A percentile compares a stretch with the other conserved stretches of the same genome.
Conservation (phyloP, 2,797 vertebrate species). For the Chelon auratus region DNA sequence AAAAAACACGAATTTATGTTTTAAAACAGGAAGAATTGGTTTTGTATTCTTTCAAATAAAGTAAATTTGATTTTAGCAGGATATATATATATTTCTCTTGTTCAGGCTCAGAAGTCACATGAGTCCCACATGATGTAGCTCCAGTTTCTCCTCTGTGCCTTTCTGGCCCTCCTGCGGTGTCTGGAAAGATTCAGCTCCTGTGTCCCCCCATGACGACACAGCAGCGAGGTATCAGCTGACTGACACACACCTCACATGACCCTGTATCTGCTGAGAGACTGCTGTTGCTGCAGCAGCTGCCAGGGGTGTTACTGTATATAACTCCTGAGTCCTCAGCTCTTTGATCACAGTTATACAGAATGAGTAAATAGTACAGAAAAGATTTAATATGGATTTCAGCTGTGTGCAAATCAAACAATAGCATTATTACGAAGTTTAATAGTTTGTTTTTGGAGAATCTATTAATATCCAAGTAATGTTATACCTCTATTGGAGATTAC, state of each 20-base stretch:
- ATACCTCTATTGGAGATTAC: conserved; percentile 74
- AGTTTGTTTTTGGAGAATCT: conserved; percentile 57
- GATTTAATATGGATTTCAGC: background rate
- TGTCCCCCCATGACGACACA: conserved; percentile 60
- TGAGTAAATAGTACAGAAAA: no score
- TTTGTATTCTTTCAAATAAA: background rate
- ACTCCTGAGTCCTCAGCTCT: background rate
- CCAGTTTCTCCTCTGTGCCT: background rate
- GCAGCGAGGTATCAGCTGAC: conserved; percentile 70
- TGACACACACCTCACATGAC: conserved; percentile 56
- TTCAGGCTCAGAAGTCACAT: conserved; percentile 21
- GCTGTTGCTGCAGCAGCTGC: conserved; percentile 37
- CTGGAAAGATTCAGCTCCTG: conserved; percentile 52
- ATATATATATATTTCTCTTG: conserved; percentile 22
- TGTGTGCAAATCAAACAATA: conserved; percentile 24
- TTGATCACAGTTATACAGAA: background rate
- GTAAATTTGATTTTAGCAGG: background rate
- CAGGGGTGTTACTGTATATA: conserved; percentile 5
- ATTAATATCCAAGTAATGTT: conserved; percentile 79
- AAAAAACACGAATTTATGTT: background rate
- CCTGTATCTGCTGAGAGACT: conserved; percentile 18
- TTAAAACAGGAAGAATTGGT: background rate
- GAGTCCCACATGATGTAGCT: conserved; percentile 42
- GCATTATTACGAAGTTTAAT: conserved; percentile 15
- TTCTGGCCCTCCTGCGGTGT: conserved; percentile 32